Base-by-base conservation (phyloP, 2,113 vertebrate genomes). In the Struthio camelus region DNA sequence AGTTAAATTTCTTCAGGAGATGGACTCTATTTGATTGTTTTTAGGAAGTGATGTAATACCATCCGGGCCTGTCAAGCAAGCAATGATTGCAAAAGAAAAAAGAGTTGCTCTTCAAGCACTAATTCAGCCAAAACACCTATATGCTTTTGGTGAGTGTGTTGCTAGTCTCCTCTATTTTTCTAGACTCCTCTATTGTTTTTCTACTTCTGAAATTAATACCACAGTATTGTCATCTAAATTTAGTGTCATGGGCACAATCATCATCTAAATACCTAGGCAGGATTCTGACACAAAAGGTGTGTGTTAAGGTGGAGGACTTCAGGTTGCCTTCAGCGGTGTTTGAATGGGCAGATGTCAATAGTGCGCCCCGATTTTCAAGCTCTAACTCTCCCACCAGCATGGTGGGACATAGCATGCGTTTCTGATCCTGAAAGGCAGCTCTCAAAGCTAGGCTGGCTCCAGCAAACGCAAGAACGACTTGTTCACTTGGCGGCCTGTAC, bases 1-100 rank as follows among this genome's bases (percentile, higher is more conserved):
- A 98, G 97, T 97, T 87, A 98, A 97, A 98, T 98, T 97, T 97
- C 96, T 97, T 82, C 95, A 96, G 98, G 96, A 98, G 98, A 98
- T 98, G 98, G 90, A 92, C 96, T 95, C 92, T 95, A 94, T 98
- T 98, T 98, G 97, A 97, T 97, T 98, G 98, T 87, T 98, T 98
- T 98, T 98, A 98, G 98, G 98, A 99, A 99, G 98, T 99, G 99
- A 99, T 99, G 99, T 98, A 99, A 99, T 98, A 97, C 95, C 65
- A 97, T 97, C 97, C 97, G 97, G 98, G 98, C 99, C 98, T 99
- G 98, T 99, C 97, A 98, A 98, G 98, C 97, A 97, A 97, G 98
- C 96, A 92, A 97, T 72, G 97, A 97, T 98, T 98, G 97, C 98
- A 97, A 98, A 97, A 98, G 97, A 87, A 77, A 61, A 87, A 85